A percentile compares a stretch with the other conserved stretches of the same genome.
Evolutionary conservation across 1,140 invertebrate species (phyloP).

Genomic region (Ostrea edulis): DNA sequence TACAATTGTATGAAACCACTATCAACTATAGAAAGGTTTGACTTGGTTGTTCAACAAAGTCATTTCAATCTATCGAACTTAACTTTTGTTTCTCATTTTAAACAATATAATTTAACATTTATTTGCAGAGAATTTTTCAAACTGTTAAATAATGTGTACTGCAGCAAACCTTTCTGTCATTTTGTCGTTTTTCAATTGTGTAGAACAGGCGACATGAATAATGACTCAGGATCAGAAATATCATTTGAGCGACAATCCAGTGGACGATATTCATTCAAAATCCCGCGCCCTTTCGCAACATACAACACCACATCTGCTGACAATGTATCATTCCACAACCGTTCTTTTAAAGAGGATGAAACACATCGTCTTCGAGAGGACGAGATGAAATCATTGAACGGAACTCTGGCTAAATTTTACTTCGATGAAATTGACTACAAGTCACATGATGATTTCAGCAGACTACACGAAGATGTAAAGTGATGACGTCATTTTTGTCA

Average conservation of each 20-base stretch:
- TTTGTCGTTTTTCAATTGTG: conserved; percentile 26
- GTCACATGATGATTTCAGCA: conserved; percentile 6
- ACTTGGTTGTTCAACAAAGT: too few relatives aligned
- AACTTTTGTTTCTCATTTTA: too few relatives aligned
- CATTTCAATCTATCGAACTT: too few relatives aligned
- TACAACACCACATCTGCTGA: conserved; percentile 36
- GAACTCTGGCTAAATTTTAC: conserved; percentile 33
- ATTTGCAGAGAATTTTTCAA: too few relatives aligned
- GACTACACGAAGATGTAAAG: conserved; percentile 12
- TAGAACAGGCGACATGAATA: conserved; percentile 47
- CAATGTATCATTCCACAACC: conserved; percentile 47
- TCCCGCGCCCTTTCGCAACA: conserved; percentile 51
- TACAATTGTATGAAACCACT: too few relatives aligned
- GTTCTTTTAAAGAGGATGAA: conserved; percentile 44
- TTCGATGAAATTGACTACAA: conserved; percentile 34
- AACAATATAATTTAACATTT: too few relatives aligned
- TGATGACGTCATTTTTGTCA: background rate
- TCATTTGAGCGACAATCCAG: conserved; percentile 57
- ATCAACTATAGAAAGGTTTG: too few relatives aligned
- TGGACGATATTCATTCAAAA: conserved; percentile 55
- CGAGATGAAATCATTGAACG: conserved; percentile 35
- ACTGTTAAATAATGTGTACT: too few relatives aligned
- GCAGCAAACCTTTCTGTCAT: background rate
- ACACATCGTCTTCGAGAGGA: conserved; percentile 42
- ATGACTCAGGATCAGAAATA: conserved; percentile 48